Base-by-base conservation (phyloP, 2,797 vertebrate genomes). In the Champsocephalus esox region DNA sequence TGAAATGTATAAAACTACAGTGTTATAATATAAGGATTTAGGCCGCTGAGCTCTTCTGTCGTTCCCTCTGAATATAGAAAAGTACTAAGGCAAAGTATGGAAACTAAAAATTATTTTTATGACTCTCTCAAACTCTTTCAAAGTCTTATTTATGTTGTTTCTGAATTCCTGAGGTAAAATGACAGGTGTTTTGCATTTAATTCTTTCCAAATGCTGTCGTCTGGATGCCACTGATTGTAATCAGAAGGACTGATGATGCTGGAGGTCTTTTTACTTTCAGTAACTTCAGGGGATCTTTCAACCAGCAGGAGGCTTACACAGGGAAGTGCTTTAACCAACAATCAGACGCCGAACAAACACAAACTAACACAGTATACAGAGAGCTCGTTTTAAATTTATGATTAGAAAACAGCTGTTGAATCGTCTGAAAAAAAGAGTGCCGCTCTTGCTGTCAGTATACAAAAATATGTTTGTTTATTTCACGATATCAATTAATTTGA, bases 201-300 rank as follows among this genome's bases (percentile, higher is more conserved):
- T 88, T 89, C 73, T 72, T 86, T 59, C 71, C 73, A 68, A 91
- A 87, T 62, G 77, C 84, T 69, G 88, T 87, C 84, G 77, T 90
- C 84, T 93, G 90, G 83, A 82, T 89, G 89, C 84, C 71, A 41
- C 90, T 93, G 93, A 94, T 93, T 94, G 92, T 91, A 93, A 94
- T 94, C 93, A 93, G 87, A 80, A 80, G 85, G 85, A 78, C 89
- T 86, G 90, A 89, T 82, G 91, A 90, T 62, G 90, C 88, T 81
- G 80, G 87, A 82, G 86, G 85, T 83, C 84, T 82, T 90, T 80
- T 86, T 75, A 68, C 84, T 88, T 80, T 84, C 83, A 52, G 70
- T 79, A 89, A 90, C 90, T 91, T 92, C 83, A 50, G 90, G 89
- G 90, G 87, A 87, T 89, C 78, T 86, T 88, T 89, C 74, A 82